A percentile compares a stretch with the other conserved stretches of the same genome.
These are phyloP conservation scores for Ligdia adustata DNA, from an alignment of 2,888 invertebrate genomes.

Conservation along the genomic window DNA sequence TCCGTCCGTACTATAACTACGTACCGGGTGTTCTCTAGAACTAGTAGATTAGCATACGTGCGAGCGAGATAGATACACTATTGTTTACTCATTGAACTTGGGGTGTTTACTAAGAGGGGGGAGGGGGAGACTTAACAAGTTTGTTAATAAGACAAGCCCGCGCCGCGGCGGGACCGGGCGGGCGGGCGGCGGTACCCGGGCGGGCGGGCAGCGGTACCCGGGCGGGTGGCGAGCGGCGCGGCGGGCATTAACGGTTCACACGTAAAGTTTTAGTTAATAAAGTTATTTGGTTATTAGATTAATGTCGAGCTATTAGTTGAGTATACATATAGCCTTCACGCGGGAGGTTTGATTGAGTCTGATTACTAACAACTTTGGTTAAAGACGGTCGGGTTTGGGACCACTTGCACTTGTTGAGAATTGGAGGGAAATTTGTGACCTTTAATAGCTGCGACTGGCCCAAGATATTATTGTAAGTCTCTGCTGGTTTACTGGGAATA, in stretches of 20 bases:
- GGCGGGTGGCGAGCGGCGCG: slow-evolving; percentile 9
- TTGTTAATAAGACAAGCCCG: slow-evolving; percentile 29
- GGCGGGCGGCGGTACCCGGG: neutral
- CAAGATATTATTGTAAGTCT: no score
- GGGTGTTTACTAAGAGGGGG: neutral
- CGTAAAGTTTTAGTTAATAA: slow-evolving; percentile 21
- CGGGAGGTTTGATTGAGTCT: slow-evolving; percentile 3
- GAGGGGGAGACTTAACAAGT: slow-evolving; percentile 30
- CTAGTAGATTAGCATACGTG: slow-evolving; percentile 33
- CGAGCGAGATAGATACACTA: slow-evolving; percentile 27
- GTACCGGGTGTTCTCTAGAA: no score
- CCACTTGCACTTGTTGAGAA: no score
- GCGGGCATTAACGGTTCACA: slow-evolving; percentile 21
- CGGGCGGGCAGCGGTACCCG: slow-evolving; percentile 13
- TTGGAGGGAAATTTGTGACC: no score
- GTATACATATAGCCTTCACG: neutral
- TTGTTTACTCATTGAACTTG: slow-evolving; percentile 32
- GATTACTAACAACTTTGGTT: no score
- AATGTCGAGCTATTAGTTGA: slow-evolving; percentile 12
- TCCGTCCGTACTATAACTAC: no score
- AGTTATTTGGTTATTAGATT: slow-evolving; percentile 22
- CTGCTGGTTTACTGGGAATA: no score
- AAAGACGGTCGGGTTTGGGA: no score
- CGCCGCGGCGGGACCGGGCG: neutral
- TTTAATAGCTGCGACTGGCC: no score